Conservation (phyloP, 2,113 vertebrate genomes). For the Enhydra lutris region DNA sequence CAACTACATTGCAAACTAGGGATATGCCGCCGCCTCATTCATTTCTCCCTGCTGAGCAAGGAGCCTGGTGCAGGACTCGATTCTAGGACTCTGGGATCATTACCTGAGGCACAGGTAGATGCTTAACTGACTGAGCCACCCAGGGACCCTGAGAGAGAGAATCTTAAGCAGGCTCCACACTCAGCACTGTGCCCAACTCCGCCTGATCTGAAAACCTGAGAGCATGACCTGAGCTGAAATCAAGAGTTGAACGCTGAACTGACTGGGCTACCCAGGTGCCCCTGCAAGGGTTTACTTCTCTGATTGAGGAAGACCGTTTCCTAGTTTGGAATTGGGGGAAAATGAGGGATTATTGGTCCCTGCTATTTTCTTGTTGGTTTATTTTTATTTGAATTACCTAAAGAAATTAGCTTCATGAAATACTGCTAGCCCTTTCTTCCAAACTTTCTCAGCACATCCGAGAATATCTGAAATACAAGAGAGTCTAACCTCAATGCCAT, state of each 20-base stretch:
- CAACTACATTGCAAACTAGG: not conserved
- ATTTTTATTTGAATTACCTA: conserved; percentile 9
- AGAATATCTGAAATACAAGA: not conserved
- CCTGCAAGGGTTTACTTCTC: not conserved
- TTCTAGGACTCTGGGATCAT: not conserved
- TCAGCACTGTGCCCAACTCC: too few relatives aligned
- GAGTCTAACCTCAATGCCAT: not conserved
- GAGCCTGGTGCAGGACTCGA: not conserved
- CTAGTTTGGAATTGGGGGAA: not conserved
- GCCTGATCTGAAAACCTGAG: too few relatives aligned
- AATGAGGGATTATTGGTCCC: not conserved
- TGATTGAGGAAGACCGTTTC: not conserved
- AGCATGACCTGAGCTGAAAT: too few relatives aligned
- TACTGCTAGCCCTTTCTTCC: not conserved
- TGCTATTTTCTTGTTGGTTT: conserved; percentile 3
- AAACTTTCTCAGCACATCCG: not conserved
- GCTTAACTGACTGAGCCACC: not conserved
- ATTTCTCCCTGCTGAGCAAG: not conserved
- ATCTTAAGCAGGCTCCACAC: too few relatives aligned
- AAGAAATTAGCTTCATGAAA: conserved; percentile 11
- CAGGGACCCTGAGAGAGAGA: too few relatives aligned
- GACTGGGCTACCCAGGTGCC: too few relatives aligned
- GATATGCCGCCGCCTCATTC: not conserved
- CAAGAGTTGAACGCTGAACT: too few relatives aligned
- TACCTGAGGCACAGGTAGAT: not conserved